A percentile compares a stretch with the other conserved stretches of the same genome.
Evolutionary conservation across 2,113 vertebrate species (phyloP).

Genomic region (Archocentrus centrarchus): DNA sequence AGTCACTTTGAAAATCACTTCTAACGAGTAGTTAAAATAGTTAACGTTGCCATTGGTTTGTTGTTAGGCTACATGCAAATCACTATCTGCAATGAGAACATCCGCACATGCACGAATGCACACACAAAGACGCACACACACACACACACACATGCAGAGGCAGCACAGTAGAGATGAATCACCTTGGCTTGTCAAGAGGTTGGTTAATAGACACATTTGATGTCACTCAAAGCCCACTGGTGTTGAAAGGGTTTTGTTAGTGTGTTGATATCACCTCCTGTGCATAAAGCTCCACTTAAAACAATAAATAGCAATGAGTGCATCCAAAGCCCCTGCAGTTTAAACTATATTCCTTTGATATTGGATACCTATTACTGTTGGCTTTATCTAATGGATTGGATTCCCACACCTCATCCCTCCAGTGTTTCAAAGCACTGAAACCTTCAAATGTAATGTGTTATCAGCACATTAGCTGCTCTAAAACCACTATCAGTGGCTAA

Average conservation of each 20-base stretch:
- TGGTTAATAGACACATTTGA: constrained; percentile 81
- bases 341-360: constrained; percentile 80
- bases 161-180: constrained; percentile 70
- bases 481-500: constrained; percentile 50
- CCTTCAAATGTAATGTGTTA: constrained; percentile 75
- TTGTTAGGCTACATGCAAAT: constrained; percentile 58
- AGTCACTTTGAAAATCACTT: constrained; percentile 59
- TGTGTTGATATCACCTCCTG: constrained; percentile 77
- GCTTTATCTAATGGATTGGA: constrained; percentile 81
- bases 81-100: constrained; percentile 48
- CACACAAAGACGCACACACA: constrained; percentile 25
- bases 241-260: constrained; percentile 78
- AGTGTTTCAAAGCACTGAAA: constrained; percentile 71
- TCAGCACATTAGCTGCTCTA: constrained; percentile 69
- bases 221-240: constrained; percentile 75
- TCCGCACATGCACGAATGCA: neutral
- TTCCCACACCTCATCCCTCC: constrained; percentile 73
- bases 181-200: constrained; percentile 77
- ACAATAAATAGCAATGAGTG: constrained; percentile 79
- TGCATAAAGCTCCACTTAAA: constrained; percentile 81
- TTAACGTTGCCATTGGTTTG: constrained; percentile 51
- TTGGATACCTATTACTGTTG: constrained; percentile 78
- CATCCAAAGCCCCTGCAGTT: constrained; percentile 76
- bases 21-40: constrained; percentile 63
- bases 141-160: constrained; percentile 29